Base-by-base conservation (phyloP, 64 coral and sea anemone genomes). In the Stichodactyla mertensii region DNA sequence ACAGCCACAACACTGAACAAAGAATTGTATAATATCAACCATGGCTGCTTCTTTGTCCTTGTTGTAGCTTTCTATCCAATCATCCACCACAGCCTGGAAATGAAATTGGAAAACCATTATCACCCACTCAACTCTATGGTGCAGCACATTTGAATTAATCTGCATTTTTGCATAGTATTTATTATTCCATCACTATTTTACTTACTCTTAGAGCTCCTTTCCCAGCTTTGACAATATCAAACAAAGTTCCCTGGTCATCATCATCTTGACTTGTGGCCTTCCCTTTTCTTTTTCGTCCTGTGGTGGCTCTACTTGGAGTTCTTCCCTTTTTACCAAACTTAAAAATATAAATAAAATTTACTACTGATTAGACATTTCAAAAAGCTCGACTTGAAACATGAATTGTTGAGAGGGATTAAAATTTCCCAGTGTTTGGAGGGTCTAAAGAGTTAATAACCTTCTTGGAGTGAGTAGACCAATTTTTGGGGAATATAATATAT, bases 1-100 rank as follows among this genome's bases (percentile, higher is more conserved):
- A 71, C 95, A 98, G 16, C 95, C 95, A 86, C 95, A 98, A 61
- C 95, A 97, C 83, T 97, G 95, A 10, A 97, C 92, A 93, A 97
- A 91, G 8, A 97, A 86, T 20, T 97, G 95, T 11, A 97, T 91
- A 82, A 97, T 89, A 84, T 97, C 95, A 52, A 97, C 86, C 95
- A 97, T 97, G 20, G 88, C 95, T 28, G 77, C 86, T 51, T 93
- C 92, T 58, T 74, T 93, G 78, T 97, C 83, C 64, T 84, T 83
- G 51, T 86, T 97, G 52, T 97, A 97, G 62, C 92, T 91, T 52
- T 93, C 92, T 86, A 97, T 97, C 92, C 95, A 97, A 20, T 97
- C 95, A 91, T 97, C 95, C 36, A 97, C 95, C 18, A 97, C 86
- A 83, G 95, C 95, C 95, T 97, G 14, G 7, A 51, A 89, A 31